A percentile compares a stretch with the other conserved stretches of the same genome.
Conservation (phyloP, 2,797 vertebrate genomes). For the Neosalanx taihuensis region DNA sequence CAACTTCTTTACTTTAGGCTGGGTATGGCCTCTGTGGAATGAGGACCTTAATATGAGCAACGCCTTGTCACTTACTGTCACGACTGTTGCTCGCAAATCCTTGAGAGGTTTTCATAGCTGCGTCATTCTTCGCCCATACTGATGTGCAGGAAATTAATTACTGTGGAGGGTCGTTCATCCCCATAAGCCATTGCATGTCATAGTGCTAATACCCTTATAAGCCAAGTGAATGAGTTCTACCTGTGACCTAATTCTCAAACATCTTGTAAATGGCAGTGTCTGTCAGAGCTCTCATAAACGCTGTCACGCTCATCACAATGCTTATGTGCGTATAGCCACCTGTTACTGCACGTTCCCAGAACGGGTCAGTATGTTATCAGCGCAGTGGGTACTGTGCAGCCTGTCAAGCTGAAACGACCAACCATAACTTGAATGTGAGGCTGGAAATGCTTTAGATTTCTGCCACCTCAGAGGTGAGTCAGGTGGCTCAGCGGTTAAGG, state of each 20-base stretch:
- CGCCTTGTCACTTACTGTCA: neutral
- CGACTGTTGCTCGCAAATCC: neutral
- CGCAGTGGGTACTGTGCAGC: neutral
- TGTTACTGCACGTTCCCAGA: neutral
- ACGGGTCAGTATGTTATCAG: neutral
- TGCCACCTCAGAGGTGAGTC: too few species aligned
- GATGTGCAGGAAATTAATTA: neutral
- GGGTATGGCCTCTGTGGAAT: too few species aligned
- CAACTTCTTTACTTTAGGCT: too few species aligned
- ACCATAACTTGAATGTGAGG: neutral
- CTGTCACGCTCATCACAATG: neutral
- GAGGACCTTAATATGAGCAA: neutral
- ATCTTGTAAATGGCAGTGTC: conserved; percentile 19
- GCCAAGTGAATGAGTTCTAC: neutral
- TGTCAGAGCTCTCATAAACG: conserved; percentile 12
- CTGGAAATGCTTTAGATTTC: neutral
- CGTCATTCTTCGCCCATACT: neutral
- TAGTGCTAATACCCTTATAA: neutral
- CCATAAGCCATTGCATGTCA: neutral
- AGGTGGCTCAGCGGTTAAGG: too few species aligned
- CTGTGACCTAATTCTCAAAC: conserved; percentile 21
- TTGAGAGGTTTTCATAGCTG: neutral
- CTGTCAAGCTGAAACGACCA: neutral
- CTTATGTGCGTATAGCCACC: neutral
- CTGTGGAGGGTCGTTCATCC: neutral